A percentile compares a stretch with the other conserved stretches of the same genome.
Evolutionary conservation across 2,888 invertebrate species (phyloP).

Genomic region (Drosophila niveifrons): DNA sequence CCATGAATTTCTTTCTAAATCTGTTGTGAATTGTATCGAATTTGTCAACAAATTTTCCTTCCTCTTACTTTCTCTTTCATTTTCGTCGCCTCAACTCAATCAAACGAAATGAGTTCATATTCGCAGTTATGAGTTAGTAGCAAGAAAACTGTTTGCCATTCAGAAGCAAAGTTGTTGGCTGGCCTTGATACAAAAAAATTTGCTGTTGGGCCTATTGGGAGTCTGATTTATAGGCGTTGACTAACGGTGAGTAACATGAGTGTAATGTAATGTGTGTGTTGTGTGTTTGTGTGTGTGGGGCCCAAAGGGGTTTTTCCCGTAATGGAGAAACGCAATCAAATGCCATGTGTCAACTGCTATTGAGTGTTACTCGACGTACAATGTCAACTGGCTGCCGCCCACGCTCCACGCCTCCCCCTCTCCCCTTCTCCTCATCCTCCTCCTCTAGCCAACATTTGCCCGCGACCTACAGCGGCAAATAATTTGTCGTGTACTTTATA

Average conservation of each 20-base stretch:
- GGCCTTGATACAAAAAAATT: constrained; percentile 11
- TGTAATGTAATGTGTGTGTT: constrained; percentile 13
- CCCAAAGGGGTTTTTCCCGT: constrained; percentile 37
- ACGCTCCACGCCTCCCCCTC: neutral
- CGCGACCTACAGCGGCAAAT: constrained; percentile 62
- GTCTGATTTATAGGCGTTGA: constrained; percentile 31
- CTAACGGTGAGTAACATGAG: constrained; percentile 7
- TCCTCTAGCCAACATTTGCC: neutral
- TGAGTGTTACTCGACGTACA: constrained; percentile 38
- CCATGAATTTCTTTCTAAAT: neutral
- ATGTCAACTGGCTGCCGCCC: constrained; percentile 35
- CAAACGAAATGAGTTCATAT: constrained; percentile 2
- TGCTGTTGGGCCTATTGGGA: constrained; percentile 24
- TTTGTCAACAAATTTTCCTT: neutral
- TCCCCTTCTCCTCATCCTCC: neutral
- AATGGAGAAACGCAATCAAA: constrained; percentile 59
- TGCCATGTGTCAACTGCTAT: constrained; percentile 63
- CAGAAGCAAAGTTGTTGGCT: constrained; percentile 3
- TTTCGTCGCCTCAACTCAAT: neutral
- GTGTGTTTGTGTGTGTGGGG: too few species aligned
- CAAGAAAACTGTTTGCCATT: neutral
- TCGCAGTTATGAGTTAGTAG: constrained; percentile 4
- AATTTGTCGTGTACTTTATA: constrained; percentile 64
- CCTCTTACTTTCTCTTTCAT: neutral
- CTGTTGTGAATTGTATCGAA: too few species aligned